These are phyloP conservation scores for Perca flavescens DNA, from an alignment of 2,113 vertebrate species.

Conservation along the genomic window DNA sequence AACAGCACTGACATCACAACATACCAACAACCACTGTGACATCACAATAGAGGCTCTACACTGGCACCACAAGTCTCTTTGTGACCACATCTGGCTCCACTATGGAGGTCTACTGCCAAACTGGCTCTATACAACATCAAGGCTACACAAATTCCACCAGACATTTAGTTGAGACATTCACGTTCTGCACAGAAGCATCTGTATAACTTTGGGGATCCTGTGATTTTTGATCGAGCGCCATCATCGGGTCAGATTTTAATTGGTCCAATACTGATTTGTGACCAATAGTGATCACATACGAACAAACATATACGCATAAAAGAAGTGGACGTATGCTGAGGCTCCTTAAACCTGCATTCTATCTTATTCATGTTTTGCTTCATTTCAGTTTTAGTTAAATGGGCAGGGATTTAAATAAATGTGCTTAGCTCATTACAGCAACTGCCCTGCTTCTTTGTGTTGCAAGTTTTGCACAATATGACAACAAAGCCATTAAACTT, in stretches of 20 bases:
- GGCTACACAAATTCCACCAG: background rate
- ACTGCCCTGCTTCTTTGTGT: background rate
- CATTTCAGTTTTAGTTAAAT: background rate
- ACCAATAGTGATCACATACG: background rate
- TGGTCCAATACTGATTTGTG: too few relatives aligned
- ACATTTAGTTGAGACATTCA: background rate
- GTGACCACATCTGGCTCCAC: slow-evolving; percentile 52
- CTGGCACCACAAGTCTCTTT: slow-evolving; percentile 24
- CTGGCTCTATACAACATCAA: background rate
- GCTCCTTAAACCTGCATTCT: too few relatives aligned
- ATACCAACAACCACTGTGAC: slow-evolving; percentile 34
- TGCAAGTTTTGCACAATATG: background rate
- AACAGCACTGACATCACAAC: slow-evolving; percentile 53
- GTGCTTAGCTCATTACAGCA: background rate
- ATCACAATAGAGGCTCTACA: slow-evolving; percentile 35
- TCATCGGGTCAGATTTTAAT: too few relatives aligned
- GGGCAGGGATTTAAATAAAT: background rate
- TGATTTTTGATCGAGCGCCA: too few relatives aligned
- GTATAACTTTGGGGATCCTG: background rate
- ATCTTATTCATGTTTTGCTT: too few relatives aligned
- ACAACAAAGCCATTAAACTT: background rate
- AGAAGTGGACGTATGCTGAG: too few relatives aligned
- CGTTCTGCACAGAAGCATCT: background rate
- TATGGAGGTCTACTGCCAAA: slow-evolving; percentile 5
- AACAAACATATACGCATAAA: too few relatives aligned